phyloP scores from a whole-genome alignment of 2,797 vertebrate genomes.

The Mergus octosetaceus region DNA sequence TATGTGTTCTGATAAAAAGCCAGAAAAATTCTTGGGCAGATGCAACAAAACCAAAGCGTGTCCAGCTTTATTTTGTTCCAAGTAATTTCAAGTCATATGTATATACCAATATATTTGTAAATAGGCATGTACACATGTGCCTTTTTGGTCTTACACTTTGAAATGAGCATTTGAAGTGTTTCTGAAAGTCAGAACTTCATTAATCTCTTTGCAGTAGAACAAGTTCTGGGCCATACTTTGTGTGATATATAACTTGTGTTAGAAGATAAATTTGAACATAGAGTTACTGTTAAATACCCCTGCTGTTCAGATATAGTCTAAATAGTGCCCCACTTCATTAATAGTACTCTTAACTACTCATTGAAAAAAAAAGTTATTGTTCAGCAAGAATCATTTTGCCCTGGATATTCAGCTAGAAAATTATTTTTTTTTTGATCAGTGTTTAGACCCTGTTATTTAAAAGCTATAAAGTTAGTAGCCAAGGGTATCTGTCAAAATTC shows the following conservation, averaged over 20 bases:
- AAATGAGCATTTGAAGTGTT: neutral
- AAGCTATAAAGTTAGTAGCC: neutral
- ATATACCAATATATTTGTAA: neutral
- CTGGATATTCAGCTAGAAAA: neutral
- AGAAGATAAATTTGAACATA: neutral
- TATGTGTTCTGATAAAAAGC: neutral
- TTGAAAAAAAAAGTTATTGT: neutral
- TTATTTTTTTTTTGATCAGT: neutral
- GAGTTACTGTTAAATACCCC: neutral
- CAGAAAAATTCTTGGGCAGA: neutral
- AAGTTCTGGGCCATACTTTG: neutral
- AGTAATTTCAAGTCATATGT: neutral
- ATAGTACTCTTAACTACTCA: too few relatives aligned
- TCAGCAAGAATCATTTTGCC: neutral
- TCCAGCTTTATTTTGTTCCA: neutral
- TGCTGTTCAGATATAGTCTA: neutral
- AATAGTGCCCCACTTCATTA: neutral
- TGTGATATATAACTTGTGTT: neutral
- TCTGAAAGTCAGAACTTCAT: neutral
- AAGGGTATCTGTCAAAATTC: neutral
- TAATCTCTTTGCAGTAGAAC: neutral
- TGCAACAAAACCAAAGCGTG: neutral
- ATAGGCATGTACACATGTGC: neutral
- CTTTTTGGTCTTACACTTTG: neutral
- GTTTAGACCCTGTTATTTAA: neutral